Evolutionary conservation across 2,888 invertebrate species (phyloP), one percentile per base, ranked within the genome.

Genomic region (Lingula anatina): DNA sequence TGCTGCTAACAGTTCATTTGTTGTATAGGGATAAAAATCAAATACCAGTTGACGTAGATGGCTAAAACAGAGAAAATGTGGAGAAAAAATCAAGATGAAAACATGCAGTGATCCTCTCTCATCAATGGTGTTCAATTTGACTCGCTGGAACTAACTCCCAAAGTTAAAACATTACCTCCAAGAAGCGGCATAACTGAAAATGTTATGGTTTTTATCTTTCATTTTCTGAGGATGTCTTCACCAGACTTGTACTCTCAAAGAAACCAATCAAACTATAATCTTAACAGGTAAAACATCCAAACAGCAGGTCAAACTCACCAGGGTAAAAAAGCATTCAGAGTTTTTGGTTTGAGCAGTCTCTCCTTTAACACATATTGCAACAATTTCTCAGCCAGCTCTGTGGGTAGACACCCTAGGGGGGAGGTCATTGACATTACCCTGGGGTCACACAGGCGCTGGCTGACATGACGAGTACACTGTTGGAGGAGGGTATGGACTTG

Each of bases 21-120:
- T 71, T 46, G 68, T 56, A 49, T 71, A 72, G 7, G 66, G 66
- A 52, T 72, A 73, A 46, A 64, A 68, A 50, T 73, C 73, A 26
- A 73, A 49, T 2, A 62, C 50, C 47, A 73, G 46, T 47, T 62
- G 66, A 47, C 61, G 53, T 15, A 73, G 56, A 47, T 64, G 70
- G 54, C 73, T 73, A 56, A 23, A 68, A 62, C 46, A 31, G 36
- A 51, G 48, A 49, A 9, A 42, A 39, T 37, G 31, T 31, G 23
- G 7, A 44, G 31, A 46, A 44, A 7, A n/a, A 5, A n/a, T n/a
- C n/a, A n/a, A n/a, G n/a, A n/a, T n/a, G n/a, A n/a, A n/a, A n/a
- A n/a, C n/a, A n/a, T n/a, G n/a, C n/a, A n/a, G n/a, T n/a, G n/a
- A n/a, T n/a, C n/a, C n/a, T n/a, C n/a, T n/a, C n/a, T n/a, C n/a